A percentile compares a stretch with the other conserved stretches of the same genome.
Conservation (phyloP, 2,888 invertebrate species). For the Agrilus cyanescens region DNA sequence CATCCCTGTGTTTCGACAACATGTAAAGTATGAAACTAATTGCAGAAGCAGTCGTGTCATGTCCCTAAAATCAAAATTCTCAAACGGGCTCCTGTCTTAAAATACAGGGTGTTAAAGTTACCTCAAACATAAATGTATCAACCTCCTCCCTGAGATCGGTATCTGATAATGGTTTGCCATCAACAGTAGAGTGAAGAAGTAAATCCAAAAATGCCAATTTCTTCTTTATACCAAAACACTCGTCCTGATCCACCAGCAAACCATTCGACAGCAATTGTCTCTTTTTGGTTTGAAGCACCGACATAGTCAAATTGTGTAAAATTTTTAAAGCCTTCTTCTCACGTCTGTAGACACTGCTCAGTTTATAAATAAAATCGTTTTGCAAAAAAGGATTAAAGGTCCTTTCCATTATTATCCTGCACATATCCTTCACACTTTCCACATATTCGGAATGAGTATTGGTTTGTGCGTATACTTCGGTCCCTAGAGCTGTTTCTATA, state of each 20-base stretch:
- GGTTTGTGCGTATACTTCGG: conserved; percentile 56
- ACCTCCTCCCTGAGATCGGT: conserved; percentile 54
- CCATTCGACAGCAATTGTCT: conserved; percentile 10
- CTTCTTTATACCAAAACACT: conserved; percentile 41
- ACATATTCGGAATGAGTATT: conserved; percentile 60
- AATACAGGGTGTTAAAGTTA: conserved; percentile 19
- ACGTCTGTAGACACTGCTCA: conserved; percentile 45
- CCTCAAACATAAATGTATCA: conserved; percentile 62
- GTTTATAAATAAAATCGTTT: conserved; percentile 35
- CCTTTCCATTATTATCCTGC: conserved; percentile 22
- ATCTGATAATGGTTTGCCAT: conserved; percentile 45
- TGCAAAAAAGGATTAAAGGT: conserved; percentile 36
- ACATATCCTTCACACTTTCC: conserved; percentile 47
- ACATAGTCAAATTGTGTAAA: conserved; percentile 42
- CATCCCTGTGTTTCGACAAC: conserved; percentile 33
- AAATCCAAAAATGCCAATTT: conserved; percentile 56
- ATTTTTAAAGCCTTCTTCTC: conserved; percentile 38
- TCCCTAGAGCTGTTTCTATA: conserved; percentile 77
- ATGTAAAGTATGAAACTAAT: conserved; percentile 35
- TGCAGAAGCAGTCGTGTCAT: conserved; percentile 37
- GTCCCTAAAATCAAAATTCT: conserved; percentile 28
- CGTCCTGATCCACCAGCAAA: conserved; percentile 7
- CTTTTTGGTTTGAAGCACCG: conserved; percentile 39
- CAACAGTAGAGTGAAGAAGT: conserved; percentile 46
- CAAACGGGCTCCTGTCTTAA: too few species aligned